These are phyloP conservation scores for Pedetes capensis DNA, from an alignment of 2,113 vertebrate species.

Conservation along the genomic window DNA sequence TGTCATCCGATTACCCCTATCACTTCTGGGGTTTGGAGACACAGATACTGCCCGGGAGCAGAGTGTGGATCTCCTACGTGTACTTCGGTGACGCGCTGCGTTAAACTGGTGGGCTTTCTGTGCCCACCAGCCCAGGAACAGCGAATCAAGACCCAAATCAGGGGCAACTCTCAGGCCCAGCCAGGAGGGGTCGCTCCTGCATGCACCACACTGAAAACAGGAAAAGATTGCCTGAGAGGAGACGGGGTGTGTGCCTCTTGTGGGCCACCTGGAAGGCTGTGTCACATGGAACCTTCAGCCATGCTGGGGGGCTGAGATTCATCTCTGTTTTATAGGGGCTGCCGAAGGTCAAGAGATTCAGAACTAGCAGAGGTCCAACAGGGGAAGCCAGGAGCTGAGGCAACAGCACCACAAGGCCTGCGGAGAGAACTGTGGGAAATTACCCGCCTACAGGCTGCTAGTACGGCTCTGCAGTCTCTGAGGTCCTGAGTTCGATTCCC, in stretches of 20 bases:
- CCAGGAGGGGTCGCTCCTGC: not conserved
- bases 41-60: rapidly evolving
- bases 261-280: too few species aligned
- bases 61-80: not conserved
- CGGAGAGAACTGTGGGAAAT: not conserved
- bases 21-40: not conserved
- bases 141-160: not conserved
- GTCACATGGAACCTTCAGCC: not conserved
- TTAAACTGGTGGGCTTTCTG: not conserved
- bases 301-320: not conserved
- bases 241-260: not conserved
- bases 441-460: too few species aligned
- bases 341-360: not conserved
- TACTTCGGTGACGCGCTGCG: too few species aligned
- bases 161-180: not conserved
- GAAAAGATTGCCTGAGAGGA: not conserved
- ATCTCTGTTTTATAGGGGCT: not conserved
- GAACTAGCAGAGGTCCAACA: not conserved
- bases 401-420: too few species aligned
- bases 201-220: not conserved
- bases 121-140: not conserved
- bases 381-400: too few species aligned
- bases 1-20: too few species aligned
- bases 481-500: too few species aligned
- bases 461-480: too few species aligned